phyloP scores from a whole-genome alignment of 2,797 vertebrate species.

The Forpus xanthops region DNA sequence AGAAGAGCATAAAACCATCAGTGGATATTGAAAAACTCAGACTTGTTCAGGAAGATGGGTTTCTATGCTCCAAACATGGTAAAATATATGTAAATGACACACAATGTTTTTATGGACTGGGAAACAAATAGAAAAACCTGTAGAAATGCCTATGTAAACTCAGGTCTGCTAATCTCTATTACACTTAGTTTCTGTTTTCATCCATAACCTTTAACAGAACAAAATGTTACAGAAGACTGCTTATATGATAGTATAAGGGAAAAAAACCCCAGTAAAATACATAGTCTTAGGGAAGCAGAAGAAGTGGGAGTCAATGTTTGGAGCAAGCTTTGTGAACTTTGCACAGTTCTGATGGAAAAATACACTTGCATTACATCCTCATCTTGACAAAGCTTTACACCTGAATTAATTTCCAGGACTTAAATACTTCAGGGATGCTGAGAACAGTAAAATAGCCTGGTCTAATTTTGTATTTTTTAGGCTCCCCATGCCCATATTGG shows the following conservation, averaged over 20 bases:
- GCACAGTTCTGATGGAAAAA: constrained; percentile 38
- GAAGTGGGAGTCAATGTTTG: neutral
- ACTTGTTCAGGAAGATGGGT: neutral
- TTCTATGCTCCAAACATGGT: constrained; percentile 18
- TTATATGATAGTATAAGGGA: neutral
- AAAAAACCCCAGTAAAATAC: constrained; percentile 25
- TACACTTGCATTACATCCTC: neutral
- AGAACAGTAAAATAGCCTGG: constrained; percentile 20
- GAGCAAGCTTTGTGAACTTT: constrained; percentile 44
- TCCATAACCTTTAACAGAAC: constrained; percentile 54
- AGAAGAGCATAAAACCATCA: neutral
- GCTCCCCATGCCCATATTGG: constrained; percentile 17
- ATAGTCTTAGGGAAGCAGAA: constrained; percentile 5
- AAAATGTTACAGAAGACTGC: constrained; percentile 62
- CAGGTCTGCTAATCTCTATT: constrained; percentile 48
- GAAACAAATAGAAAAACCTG: constrained; percentile 27
- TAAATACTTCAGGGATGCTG: constrained; percentile 42
- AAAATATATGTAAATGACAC: constrained; percentile 38
- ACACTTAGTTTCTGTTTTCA: constrained; percentile 62
- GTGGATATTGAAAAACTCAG: neutral
- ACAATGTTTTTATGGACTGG: constrained; percentile 40
- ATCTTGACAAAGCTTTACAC: constrained; percentile 32
- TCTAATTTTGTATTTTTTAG: constrained; percentile 48
- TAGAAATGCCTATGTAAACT: constrained; percentile 15
- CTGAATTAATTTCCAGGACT: constrained; percentile 52